Percentiles rank a stretch among this genome's conserved stretches.
phyloP scores from a whole-genome alignment of 2,888 invertebrate genomes.

The Timema cristinae region DNA sequence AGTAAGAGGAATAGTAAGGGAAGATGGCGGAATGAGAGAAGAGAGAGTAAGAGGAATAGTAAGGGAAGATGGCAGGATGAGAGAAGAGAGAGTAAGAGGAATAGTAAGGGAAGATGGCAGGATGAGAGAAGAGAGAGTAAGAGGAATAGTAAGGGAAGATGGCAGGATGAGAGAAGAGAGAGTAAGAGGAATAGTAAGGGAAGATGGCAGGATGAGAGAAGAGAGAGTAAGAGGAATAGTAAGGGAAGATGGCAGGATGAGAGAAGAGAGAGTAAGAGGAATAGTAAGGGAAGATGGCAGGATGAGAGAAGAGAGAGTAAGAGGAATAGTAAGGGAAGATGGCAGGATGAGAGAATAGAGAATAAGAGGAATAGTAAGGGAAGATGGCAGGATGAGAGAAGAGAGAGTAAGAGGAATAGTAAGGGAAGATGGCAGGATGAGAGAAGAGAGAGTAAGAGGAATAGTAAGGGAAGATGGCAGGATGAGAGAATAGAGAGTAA shows the following conservation, averaged over 20 bases:
- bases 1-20: too few species aligned
- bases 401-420: slow-evolving; percentile 6
- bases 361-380: slow-evolving; percentile 3
- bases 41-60: background rate
- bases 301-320: background rate
- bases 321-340: too few species aligned
- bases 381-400: background rate
- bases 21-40: background rate
- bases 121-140: background rate
- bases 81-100: background rate
- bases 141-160: background rate
- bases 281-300: background rate
- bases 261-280: slow-evolving; percentile 5
- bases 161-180: background rate
- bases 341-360: background rate
- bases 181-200: background rate
- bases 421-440: background rate
- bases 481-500: background rate
- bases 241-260: background rate
- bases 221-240: too few species aligned
- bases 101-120: background rate
- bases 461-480: background rate
- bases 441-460: too few species aligned
- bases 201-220: background rate
- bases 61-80: background rate